Conservation (phyloP, 1,140 invertebrate species). For the Zophobas atratus region DNA sequence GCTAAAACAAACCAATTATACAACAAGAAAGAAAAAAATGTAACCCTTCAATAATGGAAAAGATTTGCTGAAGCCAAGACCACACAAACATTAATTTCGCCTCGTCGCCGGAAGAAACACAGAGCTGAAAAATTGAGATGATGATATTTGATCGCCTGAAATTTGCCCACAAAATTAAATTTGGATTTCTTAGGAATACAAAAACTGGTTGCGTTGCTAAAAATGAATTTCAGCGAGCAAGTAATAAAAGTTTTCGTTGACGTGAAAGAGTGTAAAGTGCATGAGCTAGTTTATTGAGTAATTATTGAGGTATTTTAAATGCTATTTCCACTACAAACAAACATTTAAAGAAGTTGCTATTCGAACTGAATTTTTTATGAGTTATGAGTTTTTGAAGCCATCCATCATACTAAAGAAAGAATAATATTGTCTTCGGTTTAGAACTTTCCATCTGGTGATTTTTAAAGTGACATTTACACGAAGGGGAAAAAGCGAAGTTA, state of each 20-base stretch:
- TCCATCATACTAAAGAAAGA: slow-evolving; percentile 7
- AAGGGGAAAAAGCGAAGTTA: neutral
- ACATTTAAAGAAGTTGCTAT: neutral
- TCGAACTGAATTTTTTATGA: slow-evolving; percentile 9
- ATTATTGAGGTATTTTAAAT: neutral
- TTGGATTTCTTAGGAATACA: no score
- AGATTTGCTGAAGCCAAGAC: neutral
- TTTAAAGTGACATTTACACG: neutral
- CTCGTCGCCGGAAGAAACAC: neutral
- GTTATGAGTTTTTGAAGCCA: neutral
- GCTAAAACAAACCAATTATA: no score
- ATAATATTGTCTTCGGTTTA: slow-evolving; percentile 11
- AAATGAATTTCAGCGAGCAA: no score
- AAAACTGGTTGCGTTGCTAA: no score
- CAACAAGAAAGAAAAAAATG: neutral
- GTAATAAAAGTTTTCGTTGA: neutral
- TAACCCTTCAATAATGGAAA: neutral
- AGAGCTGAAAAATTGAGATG: neutral
- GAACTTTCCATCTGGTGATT: slow-evolving; percentile 5
- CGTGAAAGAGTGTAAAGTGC: neutral
- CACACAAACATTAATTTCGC: neutral
- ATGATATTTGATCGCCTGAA: neutral
- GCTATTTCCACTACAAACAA: neutral
- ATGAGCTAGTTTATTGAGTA: neutral
- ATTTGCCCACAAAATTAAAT: neutral